A percentile compares a stretch with the other conserved stretches of the same genome.
Conservation (phyloP, 2,113 vertebrate species). For the Hemiprocne comata region DNA sequence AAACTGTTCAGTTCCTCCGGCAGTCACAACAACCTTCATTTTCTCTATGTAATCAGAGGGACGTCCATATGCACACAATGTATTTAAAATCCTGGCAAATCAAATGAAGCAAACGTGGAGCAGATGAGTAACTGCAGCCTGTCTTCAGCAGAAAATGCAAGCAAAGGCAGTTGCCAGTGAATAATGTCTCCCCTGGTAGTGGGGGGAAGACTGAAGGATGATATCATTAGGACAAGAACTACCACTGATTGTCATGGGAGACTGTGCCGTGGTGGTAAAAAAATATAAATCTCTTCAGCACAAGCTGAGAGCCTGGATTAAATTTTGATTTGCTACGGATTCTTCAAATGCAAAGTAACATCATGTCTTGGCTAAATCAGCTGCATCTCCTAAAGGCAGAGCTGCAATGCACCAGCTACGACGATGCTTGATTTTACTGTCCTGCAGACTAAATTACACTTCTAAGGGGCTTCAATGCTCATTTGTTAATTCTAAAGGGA, state of each 20-base stretch:
- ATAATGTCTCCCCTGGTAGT: not conserved
- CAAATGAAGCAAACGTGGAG: not conserved
- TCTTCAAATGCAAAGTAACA: not conserved
- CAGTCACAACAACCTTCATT: not conserved
- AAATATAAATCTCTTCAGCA: not conserved
- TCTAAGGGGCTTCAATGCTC: not conserved
- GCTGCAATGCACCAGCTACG: conserved; percentile 29
- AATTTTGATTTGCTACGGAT: not conserved
- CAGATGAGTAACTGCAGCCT: not conserved
- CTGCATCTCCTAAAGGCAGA: not conserved
- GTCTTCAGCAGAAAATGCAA: not conserved
- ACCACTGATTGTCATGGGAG: not conserved
- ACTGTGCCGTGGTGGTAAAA: fast-evolving
- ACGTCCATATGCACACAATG: not conserved
- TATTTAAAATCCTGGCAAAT: not conserved
- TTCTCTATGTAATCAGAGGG: not conserved
- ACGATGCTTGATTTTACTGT: not conserved
- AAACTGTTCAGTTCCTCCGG: not conserved
- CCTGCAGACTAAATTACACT: not conserved
- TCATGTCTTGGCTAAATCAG: not conserved
- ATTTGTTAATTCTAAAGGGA: conserved; percentile 2
- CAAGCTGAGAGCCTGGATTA: not conserved
- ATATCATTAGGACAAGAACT: not conserved
- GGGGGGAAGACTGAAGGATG: not conserved
- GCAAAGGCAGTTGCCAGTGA: not conserved